These are phyloP conservation scores for Heloderma charlesbogerti DNA, from an alignment of 2,113 vertebrate species.

Conservation along the genomic window DNA sequence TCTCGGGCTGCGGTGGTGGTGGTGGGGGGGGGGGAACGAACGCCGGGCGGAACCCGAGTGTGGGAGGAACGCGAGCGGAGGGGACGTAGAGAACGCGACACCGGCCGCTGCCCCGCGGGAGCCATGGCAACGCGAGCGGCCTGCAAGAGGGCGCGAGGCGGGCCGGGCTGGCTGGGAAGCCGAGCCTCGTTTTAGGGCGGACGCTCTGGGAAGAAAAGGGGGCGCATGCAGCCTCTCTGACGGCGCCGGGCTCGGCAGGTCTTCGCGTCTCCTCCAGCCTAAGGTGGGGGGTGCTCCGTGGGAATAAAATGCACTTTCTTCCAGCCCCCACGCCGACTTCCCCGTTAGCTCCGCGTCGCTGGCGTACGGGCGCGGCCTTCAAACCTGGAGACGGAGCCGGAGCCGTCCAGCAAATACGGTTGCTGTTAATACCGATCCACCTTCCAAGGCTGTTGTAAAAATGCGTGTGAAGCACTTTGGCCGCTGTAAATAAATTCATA, in stretches of 20 bases:
- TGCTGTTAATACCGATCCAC: not conserved
- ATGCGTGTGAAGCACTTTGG: not conserved
- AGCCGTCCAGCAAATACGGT: not conserved
- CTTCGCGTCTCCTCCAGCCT: not conserved
- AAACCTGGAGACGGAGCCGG: too few relatives aligned
- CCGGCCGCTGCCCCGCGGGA: not conserved
- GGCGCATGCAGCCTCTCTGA: too few relatives aligned
- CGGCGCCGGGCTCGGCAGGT: not conserved
- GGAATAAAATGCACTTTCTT: not conserved
- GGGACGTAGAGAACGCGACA: not conserved
- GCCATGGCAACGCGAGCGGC: slow-evolving; percentile 18
- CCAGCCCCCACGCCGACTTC: not conserved
- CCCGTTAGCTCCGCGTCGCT: not conserved
- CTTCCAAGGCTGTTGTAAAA: not conserved
- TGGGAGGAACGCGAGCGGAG: not conserved
- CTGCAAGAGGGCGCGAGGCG: not conserved
- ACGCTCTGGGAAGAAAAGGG: not conserved
- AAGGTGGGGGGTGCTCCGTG: not conserved
- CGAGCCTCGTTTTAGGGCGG: too few relatives aligned
- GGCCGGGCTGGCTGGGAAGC: too few relatives aligned
- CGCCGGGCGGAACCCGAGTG: not conserved
- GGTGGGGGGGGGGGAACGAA: too few relatives aligned
- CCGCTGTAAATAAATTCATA: not conserved
- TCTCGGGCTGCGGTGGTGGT: not conserved
- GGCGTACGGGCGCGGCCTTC: not conserved